phyloP scores from a whole-genome alignment of 2,113 vertebrate species.

The Barbus barbus region DNA sequence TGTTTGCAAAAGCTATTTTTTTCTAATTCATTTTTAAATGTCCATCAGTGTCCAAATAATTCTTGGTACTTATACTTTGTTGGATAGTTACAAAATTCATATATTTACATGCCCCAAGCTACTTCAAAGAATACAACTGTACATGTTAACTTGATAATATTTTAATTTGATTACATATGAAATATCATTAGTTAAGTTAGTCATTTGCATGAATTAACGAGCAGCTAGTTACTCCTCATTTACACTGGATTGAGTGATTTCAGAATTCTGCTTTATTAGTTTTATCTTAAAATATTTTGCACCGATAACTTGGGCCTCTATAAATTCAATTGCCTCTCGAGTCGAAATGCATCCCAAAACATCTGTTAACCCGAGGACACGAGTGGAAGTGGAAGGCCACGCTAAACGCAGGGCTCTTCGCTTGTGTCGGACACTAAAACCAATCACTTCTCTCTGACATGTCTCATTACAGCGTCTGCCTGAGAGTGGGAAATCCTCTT shows the following conservation, averaged over 20 bases:
- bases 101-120: not conserved
- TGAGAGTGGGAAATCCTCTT: constrained; percentile 70
- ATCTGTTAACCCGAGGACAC: constrained; percentile 48
- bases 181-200: not conserved
- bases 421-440: constrained; percentile 45
- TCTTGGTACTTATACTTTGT: not conserved
- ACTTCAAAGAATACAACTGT: not conserved
- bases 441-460: constrained; percentile 49
- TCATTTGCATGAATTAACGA: not conserved
- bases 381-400: constrained; percentile 26
- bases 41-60: not conserved
- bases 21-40: not conserved
- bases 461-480: constrained; percentile 56
- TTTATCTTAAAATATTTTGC: not conserved
- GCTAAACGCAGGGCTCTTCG: constrained; percentile 35
- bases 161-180: not conserved
- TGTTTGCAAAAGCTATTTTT: not conserved
- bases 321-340: constrained; percentile 47
- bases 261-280: not conserved
- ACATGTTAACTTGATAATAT: not conserved
- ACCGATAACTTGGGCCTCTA: not conserved
- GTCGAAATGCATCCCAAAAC: constrained; percentile 41
- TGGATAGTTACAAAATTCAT: not conserved
- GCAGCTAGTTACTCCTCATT: not conserved
- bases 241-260: not conserved